These are phyloP conservation scores for Cyanoliseus patagonus DNA, from an alignment of 2,113 vertebrate genomes.

Conservation along the genomic window DNA sequence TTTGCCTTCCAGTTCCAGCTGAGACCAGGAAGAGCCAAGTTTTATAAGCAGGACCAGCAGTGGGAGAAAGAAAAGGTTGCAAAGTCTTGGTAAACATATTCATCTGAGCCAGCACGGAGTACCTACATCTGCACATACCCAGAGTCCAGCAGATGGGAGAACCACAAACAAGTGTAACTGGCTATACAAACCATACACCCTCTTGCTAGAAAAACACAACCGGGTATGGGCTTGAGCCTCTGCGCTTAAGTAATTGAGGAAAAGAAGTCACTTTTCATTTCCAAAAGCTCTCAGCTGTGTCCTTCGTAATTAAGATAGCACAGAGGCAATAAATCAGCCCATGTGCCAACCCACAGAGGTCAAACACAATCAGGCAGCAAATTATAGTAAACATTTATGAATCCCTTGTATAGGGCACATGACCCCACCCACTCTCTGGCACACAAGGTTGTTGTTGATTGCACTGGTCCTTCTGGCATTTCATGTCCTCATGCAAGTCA, in stretches of 20 bases:
- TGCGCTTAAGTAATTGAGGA: constrained; percentile 39
- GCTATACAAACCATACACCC: not conserved
- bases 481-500: constrained; percentile 73
- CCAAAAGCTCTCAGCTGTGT: constrained; percentile 61
- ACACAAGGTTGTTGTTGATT: constrained; percentile 82
- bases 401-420: constrained; percentile 87
- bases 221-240: not conserved
- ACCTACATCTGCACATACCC: not conserved
- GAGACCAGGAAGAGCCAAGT: constrained; percentile 4
- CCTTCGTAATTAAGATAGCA: constrained; percentile 73
- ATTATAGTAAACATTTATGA: constrained; percentile 93
- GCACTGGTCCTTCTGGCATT: constrained; percentile 80
- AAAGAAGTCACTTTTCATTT: constrained; percentile 65
- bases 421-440: constrained; percentile 88
- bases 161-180: constrained; percentile 25
- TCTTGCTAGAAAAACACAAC: not conserved
- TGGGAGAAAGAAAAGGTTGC: constrained; percentile 20
- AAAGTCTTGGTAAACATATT: not conserved
- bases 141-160: not conserved
- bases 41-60: constrained; percentile 26
- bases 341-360: constrained; percentile 89
- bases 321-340: constrained; percentile 70
- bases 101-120: not conserved
- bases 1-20: constrained; percentile 33
- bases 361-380: constrained; percentile 84